Base-by-base conservation (phyloP, 2,113 vertebrate species). In the Todiramphus chloris region DNA sequence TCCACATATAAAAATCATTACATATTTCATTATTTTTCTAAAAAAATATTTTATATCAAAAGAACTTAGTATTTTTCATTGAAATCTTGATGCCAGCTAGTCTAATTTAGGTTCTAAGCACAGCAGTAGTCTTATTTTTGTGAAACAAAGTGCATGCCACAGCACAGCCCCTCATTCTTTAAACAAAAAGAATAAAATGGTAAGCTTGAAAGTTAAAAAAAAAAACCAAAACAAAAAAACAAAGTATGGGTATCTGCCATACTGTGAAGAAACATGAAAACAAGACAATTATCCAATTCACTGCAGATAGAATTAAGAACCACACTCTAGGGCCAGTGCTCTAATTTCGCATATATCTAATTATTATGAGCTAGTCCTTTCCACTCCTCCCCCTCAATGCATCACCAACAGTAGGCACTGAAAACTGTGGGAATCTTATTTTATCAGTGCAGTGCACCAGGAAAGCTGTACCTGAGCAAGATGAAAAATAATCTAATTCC, bases 191-290 rank as follows among this genome's bases (percentile, higher is more conserved):
- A 90, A 51, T 21, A 43, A 70, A 53, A 70, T 1, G 0, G 4
- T 33, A 31, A 86, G 4, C 8, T 73, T 28, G 23, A 43, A 31
- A 41, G 37, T 41, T 13, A 41, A 41, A 41, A 41, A 41, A 27
- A 25, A n/a, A 59, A 16, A n/a, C n/a, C 2, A 2, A 66, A 60
- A 70, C 37, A 15, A 4, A 68, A 33, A 67, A 78, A 66, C 11
- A 21, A 69, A 23, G 3, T 2, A 2, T 1, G 3, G 3, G 1
- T 12, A 44, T 58, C 44, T 31, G 6, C 16, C 69, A 73, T 10
- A 35, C 13, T 30, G 12, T 60, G 31, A n/a, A 62, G 86, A 91
- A 80, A 56, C 0, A 6, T 20, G 19, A 48, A 67, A 84, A 46
- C 2, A 25, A 37, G 46, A 28, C 10, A 86, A 50, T 28, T 74